Evolutionary conservation across 1,140 invertebrate genomes (phyloP).

Genomic region (Lethrus apterus): DNA sequence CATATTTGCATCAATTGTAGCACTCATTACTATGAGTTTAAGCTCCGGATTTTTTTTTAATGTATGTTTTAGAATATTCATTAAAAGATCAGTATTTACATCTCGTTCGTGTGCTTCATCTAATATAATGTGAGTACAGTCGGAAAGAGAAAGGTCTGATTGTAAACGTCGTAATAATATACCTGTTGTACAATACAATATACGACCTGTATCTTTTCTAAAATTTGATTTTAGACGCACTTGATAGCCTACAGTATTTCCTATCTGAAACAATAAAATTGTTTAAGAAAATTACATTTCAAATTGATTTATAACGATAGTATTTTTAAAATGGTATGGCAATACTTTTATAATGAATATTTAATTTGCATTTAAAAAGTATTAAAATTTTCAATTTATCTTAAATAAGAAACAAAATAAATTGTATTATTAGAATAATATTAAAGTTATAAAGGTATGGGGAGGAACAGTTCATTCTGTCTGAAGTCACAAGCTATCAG

Average conservation of each 20-base stretch:
- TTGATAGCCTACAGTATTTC: conserved; percentile 68
- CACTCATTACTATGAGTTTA: conserved; percentile 62
- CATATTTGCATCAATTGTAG: conserved; percentile 55
- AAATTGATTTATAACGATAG: background rate
- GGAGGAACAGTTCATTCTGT: too few relatives aligned
- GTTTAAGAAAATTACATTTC: background rate
- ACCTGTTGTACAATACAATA: conserved; percentile 63
- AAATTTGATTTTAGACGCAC: conserved; percentile 39
- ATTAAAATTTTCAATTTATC: background rate
- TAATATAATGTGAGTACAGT: conserved; percentile 62
- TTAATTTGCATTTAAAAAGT: background rate
- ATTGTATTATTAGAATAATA: too few relatives aligned
- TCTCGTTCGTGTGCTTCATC: conserved; percentile 73
- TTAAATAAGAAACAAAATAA: background rate
- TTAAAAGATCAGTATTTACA: conserved; percentile 56
- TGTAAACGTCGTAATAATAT: conserved; percentile 51
- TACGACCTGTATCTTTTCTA: conserved; percentile 48
- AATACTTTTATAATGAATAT: too few relatives aligned
- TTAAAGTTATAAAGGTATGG: too few relatives aligned
- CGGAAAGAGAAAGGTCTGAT: conserved; percentile 42
- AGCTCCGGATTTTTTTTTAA: conserved; percentile 43
- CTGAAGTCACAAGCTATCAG: too few relatives aligned
- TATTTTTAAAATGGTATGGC: too few relatives aligned
- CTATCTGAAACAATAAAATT: conserved; percentile 50
- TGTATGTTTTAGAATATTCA: conserved; percentile 48